Conservation (phyloP, 2,797 vertebrate species). For the Crenichthys baileyi region DNA sequence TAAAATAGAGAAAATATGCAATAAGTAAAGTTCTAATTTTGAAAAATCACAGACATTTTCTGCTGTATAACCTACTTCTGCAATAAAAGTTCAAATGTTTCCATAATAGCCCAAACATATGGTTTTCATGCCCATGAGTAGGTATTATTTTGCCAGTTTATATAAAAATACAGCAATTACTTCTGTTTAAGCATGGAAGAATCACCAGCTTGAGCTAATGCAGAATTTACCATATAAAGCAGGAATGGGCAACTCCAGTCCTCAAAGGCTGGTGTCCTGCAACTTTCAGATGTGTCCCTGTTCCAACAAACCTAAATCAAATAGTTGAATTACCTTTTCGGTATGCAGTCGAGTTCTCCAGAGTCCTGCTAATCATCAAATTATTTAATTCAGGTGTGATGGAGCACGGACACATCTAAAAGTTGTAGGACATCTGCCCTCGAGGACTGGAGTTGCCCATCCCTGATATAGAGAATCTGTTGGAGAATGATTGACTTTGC, state of each 20-base stretch:
- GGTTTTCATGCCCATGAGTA: background rate
- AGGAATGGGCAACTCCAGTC: no score
- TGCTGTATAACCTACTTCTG: background rate
- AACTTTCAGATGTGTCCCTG: no score
- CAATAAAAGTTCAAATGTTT: background rate
- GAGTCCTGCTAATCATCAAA: no score
- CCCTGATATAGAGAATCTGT: conserved; percentile 31
- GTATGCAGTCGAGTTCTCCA: no score
- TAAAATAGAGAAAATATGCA: background rate
- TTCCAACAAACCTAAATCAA: no score
- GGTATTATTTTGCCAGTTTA: no score
- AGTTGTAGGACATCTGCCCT: no score
- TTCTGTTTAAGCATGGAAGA: conserved; percentile 2
- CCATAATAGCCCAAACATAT: background rate
- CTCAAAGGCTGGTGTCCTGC: no score
- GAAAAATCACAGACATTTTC: background rate
- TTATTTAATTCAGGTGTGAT: no score
- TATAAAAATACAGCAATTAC: background rate
- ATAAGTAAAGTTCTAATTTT: background rate
- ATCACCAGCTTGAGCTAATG: conserved; percentile 45
- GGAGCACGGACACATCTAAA: no score
- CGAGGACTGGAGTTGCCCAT: no score
- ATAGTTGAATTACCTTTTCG: no score
- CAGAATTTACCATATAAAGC: conserved; percentile 24
- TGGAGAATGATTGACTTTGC: conserved; percentile 48